Evolutionary conservation across 2,888 invertebrate genomes (phyloP), one percentile per base, ranked within the genome.

Genomic region (Flexamia atlantica): DNA sequence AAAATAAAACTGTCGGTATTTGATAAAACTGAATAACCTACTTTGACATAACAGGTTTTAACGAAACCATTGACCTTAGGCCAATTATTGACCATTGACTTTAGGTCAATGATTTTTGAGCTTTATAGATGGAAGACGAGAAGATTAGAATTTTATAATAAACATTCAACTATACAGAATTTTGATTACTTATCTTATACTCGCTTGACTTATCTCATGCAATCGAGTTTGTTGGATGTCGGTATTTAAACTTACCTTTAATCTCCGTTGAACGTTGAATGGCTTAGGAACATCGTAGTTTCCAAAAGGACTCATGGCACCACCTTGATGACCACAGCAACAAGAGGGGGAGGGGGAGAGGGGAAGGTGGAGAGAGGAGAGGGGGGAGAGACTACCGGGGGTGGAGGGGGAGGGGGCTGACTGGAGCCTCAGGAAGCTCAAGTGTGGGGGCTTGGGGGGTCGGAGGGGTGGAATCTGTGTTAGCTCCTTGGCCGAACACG

Each of bases 221-320:
- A n/a, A n/a, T n/a, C n/a, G n/a, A n/a, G n/a, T n/a, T n/a, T n/a
- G n/a, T n/a, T n/a, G n/a, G n/a, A n/a, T n/a, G n/a, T n/a, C n/a
- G n/a, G n/a, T n/a, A n/a, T n/a, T n/a, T 9, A 46, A 46, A 1
- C 53, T 32, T 20, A 79, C 79, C 36, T 57, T 79, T 20, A 79
- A 30, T 30, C 50, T 79, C n/a, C 28, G 32, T 57, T 57, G 64
- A 10, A 79, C 30, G 46, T 36, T 28, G 23, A 79, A 57, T 20
- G 84, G 84, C 82, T 87, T 87, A 12, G 96, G 96, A 85, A 96
- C 91, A 89, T 96, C 96, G 89, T 96, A 96, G 89, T 96, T 96
- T 90, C 95, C 86, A 30, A 83, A 86, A 30, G 79, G 85, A 36
- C 25, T 79, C 50, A 36, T n/a, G n/a, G 57, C 25, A 25, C 25